Conservation (phyloP, 2,888 invertebrate genomes). For the Anodontia alba region DNA sequence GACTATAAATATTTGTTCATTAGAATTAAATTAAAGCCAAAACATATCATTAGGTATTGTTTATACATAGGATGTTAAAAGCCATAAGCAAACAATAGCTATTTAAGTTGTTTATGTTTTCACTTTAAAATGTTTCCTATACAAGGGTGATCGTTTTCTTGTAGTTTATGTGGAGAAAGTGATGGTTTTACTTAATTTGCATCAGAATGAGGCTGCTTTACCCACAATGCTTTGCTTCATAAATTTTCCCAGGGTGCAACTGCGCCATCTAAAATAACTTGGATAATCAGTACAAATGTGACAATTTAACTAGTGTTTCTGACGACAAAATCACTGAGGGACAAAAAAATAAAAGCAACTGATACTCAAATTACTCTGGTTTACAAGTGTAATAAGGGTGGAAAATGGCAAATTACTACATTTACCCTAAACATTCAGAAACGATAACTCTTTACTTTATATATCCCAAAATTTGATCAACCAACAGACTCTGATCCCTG, state of each 20-base stretch:
- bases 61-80: constrained; percentile 2
- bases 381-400: neutral
- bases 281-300: constrained; percentile 1
- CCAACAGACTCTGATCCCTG: too few species aligned
- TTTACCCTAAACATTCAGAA: too few species aligned
- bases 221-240: neutral
- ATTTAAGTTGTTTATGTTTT: neutral
- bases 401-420: neutral
- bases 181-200: neutral
- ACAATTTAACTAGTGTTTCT: neutral
- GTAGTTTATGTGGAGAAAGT: neutral
- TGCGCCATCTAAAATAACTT: neutral
- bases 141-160: neutral
- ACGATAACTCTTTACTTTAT: too few species aligned
- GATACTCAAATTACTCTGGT: neutral
- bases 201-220: constrained; percentile 7
- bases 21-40: constrained; percentile 1
- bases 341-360: neutral
- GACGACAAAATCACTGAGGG: neutral
- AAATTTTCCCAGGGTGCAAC: constrained; percentile 4
- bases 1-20: constrained; percentile 4
- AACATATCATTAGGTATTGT: neutral
- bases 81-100: neutral
- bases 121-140: neutral
- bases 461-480: too few species aligned